phyloP scores from a whole-genome alignment of 2,113 vertebrate species.

The Lontra canadensis region DNA sequence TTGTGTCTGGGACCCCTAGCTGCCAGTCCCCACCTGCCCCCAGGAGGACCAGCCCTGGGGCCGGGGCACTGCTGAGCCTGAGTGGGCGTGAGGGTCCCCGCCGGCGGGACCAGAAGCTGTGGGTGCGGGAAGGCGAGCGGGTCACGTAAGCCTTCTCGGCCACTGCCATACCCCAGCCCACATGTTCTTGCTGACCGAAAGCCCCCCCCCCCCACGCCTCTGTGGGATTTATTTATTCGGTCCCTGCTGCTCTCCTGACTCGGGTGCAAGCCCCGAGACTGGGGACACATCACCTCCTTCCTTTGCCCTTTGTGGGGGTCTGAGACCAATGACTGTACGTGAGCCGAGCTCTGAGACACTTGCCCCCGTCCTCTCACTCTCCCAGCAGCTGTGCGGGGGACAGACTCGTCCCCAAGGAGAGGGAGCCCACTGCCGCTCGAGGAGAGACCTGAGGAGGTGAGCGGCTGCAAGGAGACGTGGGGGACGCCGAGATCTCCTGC shows the following conservation, averaged over 20 bases:
- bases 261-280: not conserved
- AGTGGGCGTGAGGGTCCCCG: not conserved
- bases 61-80: not conserved
- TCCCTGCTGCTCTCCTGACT: not conserved
- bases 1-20: not conserved
- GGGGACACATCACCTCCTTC: not conserved
- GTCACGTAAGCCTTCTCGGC: not conserved
- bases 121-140: not conserved
- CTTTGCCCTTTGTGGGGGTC: not conserved
- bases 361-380: not conserved
- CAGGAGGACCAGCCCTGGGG: not conserved
- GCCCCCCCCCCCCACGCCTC: not conserved
- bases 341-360: not conserved
- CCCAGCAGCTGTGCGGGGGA: no score
- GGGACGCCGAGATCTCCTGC: not conserved
- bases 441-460: not conserved
- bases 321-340: not conserved
- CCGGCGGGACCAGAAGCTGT: not conserved
- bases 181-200: fast-evolving
- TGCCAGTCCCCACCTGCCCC: not conserved
- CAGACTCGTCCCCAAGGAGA: not conserved
- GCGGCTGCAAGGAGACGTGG: not conserved
- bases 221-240: not conserved
- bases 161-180: fast-evolving
- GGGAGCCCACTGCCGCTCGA: not conserved